Evolutionary conservation across 2,113 vertebrate genomes (phyloP).

Genomic region (Rostratula benghalensis): DNA sequence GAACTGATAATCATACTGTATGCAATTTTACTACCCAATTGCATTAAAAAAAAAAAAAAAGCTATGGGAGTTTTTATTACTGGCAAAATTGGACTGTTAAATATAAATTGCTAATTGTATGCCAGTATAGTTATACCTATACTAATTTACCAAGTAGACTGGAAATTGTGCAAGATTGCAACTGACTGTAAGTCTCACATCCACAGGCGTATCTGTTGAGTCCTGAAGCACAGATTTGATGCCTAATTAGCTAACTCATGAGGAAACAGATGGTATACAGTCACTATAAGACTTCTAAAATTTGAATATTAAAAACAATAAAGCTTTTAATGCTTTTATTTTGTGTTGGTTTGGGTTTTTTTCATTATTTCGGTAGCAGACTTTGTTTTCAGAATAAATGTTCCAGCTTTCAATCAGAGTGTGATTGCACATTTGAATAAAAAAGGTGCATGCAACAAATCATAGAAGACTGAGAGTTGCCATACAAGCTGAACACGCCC

Average conservation of each 20-base stretch:
- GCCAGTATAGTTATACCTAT: background rate
- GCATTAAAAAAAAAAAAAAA: background rate
- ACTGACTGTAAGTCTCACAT: background rate
- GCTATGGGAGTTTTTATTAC: background rate
- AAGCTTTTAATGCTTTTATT: background rate
- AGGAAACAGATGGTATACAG: background rate
- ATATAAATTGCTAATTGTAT: background rate
- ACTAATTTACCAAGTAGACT: background rate
- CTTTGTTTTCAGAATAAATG: background rate
- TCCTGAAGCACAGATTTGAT: background rate
- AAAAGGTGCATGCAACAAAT: background rate
- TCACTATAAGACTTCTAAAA: background rate
- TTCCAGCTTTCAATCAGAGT: background rate
- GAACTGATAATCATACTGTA: background rate
- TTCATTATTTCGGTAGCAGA: background rate
- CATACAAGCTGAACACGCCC: background rate
- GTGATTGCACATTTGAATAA: background rate
- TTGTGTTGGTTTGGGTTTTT: fast-evolving
- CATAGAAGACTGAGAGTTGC: background rate
- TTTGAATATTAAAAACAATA: background rate
- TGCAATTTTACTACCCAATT: background rate
- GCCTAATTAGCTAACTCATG: background rate
- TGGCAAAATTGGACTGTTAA: background rate
- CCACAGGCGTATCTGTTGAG: background rate
- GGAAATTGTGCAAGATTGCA: background rate